phyloP scores from a whole-genome alignment of 2,888 invertebrate species.

The Cabera pusaria region DNA sequence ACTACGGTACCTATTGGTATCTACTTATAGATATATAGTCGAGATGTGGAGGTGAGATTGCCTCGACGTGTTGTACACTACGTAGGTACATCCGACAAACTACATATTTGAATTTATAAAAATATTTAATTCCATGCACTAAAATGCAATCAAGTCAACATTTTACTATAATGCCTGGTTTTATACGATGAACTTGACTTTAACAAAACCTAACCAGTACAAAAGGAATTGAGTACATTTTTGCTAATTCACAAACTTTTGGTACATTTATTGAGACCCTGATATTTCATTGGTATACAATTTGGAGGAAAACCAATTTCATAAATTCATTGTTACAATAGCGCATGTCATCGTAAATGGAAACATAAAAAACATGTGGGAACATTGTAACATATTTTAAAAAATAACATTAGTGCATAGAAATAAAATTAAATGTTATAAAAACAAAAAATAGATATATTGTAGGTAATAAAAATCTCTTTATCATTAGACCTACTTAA shows the following conservation, averaged over 20 bases:
- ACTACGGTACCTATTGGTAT: slow-evolving; percentile 17
- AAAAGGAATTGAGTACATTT: slow-evolving; percentile 31
- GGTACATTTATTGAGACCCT: too few species aligned
- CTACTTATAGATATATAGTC: slow-evolving; percentile 12
- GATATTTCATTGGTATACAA: too few species aligned
- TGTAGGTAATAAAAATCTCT: slow-evolving; percentile 71
- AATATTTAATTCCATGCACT: slow-evolving; percentile 19
- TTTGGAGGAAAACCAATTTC: slow-evolving; percentile 23
- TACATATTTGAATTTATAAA: slow-evolving; percentile 4
- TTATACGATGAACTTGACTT: slow-evolving; percentile 4
- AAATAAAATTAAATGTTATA: slow-evolving; percentile 59
- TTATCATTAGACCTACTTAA: slow-evolving; percentile 74
- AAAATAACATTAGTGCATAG: slow-evolving; percentile 79
- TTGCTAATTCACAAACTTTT: too few species aligned
- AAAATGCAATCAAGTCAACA: slow-evolving; percentile 18
- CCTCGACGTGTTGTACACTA: slow-evolving; percentile 13
- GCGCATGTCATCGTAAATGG: slow-evolving; percentile 39
- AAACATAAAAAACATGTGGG: slow-evolving; percentile 78
- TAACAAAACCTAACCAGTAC: too few species aligned
- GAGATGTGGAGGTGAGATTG: slow-evolving; percentile 15
- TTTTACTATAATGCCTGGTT: too few species aligned
- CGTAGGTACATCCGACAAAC: slow-evolving; percentile 12
- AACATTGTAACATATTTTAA: slow-evolving; percentile 83
- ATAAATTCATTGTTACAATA: slow-evolving; percentile 29
- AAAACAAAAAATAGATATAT: slow-evolving; percentile 67